A percentile compares a stretch with the other conserved stretches of the same genome.
These are phyloP conservation scores for Otolemur crassicaudatus DNA, from an alignment of 2,797 vertebrate species.

Conservation along the genomic window DNA sequence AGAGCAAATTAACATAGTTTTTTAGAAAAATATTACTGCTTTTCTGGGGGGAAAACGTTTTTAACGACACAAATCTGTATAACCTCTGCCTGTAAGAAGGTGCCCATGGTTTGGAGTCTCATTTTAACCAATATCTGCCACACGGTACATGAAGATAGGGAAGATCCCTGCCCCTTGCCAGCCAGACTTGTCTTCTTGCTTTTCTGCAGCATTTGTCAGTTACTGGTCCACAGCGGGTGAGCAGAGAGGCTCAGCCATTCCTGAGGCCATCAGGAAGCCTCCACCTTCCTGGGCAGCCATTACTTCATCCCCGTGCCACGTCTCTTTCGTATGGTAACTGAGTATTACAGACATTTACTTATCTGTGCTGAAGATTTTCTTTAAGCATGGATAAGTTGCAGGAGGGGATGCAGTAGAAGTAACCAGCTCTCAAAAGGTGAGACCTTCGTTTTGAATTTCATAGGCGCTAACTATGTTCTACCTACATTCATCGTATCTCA, in stretches of 20 bases:
- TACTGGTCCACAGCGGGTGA: not conserved
- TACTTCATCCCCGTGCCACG: not conserved
- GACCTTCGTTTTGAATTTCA: not conserved
- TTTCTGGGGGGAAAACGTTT: not conserved
- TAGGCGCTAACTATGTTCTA: not conserved
- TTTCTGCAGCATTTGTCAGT: slow-evolving; percentile 1
- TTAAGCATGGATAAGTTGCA: not conserved
- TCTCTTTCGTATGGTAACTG: not conserved
- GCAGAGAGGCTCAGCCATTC: not conserved
- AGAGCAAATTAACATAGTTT: not conserved
- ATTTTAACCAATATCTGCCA: not conserved
- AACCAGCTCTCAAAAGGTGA: not conserved
- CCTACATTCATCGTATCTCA: not conserved
- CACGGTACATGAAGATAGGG: not conserved
- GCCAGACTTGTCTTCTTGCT: not conserved
- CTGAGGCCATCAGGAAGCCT: too few relatives aligned
- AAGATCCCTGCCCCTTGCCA: not conserved
- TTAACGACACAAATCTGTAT: not conserved
- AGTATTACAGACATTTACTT: not conserved
- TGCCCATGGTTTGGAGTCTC: not conserved
- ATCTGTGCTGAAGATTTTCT: not conserved
- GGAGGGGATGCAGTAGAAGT: not conserved
- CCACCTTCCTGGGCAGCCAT: not conserved
- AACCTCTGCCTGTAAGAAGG: not conserved
- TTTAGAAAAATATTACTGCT: not conserved